Conservation (phyloP, 2,888 invertebrate species). For the Torymus aiolomorphi region DNA sequence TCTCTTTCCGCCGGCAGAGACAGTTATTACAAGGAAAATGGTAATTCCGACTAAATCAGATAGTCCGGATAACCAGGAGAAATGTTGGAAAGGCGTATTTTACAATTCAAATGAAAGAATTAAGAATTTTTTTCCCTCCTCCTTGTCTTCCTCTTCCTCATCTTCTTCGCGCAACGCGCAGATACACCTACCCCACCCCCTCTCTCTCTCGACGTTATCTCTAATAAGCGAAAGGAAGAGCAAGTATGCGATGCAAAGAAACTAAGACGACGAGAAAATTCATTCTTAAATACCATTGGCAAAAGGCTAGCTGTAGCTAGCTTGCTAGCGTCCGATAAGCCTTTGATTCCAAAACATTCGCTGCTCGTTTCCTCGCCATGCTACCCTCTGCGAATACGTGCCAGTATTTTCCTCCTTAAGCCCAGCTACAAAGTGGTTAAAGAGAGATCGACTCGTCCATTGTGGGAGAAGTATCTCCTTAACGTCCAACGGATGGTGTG, state of each 20-base stretch:
- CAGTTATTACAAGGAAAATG: slow-evolving; percentile 40
- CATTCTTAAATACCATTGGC: slow-evolving; percentile 20
- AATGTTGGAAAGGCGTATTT: neutral
- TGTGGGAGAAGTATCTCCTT: slow-evolving; percentile 57
- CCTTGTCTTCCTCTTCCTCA: neutral
- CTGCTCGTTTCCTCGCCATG: neutral
- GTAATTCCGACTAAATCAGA: slow-evolving; percentile 37
- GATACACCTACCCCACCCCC: too few species aligned
- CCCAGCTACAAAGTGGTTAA: slow-evolving; percentile 27
- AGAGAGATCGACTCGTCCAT: slow-evolving; percentile 59
- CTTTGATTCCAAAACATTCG: slow-evolving; percentile 24
- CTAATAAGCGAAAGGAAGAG: slow-evolving; percentile 14
- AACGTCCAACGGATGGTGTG: slow-evolving; percentile 49
- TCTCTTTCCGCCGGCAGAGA: neutral
- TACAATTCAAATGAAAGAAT: slow-evolving; percentile 44
- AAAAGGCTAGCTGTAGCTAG: too few species aligned
- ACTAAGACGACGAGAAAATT: slow-evolving; percentile 2
- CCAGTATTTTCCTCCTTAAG: slow-evolving; percentile 33
- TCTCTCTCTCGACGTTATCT: neutral
- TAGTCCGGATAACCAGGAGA: slow-evolving; percentile 12
- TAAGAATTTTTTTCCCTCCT: slow-evolving; percentile 23
- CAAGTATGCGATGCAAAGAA: neutral
- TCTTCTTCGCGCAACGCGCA: too few species aligned
- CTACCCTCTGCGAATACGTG: neutral
- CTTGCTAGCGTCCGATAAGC: slow-evolving; percentile 14